These are phyloP conservation scores for Zaprionus lineosus DNA, from an alignment of 2,888 invertebrate species.

Conservation along the genomic window DNA sequence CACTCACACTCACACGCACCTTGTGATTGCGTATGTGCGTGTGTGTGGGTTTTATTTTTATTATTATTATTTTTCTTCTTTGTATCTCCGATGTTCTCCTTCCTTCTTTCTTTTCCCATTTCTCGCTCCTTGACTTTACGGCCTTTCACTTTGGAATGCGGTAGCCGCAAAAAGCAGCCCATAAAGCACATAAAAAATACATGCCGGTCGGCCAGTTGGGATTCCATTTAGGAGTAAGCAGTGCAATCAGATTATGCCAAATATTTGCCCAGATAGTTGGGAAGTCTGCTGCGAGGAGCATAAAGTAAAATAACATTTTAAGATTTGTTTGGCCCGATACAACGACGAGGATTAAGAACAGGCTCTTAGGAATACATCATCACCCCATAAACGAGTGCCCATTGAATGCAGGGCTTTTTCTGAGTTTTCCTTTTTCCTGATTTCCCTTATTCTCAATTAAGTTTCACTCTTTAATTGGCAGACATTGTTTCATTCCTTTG, in stretches of 20 bases:
- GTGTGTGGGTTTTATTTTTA: slow-evolving; percentile 14
- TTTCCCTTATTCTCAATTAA: no score
- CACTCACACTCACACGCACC: no score
- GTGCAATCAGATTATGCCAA: slow-evolving; percentile 54
- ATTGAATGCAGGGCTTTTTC: no score
- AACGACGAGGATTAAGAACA: no score
- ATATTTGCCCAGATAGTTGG: slow-evolving; percentile 38
- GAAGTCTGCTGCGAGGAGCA: not conserved
- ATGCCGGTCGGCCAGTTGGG: slow-evolving; percentile 49
- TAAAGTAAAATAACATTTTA: slow-evolving; percentile 1
- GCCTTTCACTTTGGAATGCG: slow-evolving; percentile 73
- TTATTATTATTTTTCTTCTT: slow-evolving; percentile 35
- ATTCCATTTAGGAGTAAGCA: slow-evolving; percentile 53
- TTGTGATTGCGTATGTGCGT: slow-evolving; percentile 15
- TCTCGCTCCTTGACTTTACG: slow-evolving; percentile 43
- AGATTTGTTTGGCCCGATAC: slow-evolving; percentile 5
- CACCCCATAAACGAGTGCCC: no score
- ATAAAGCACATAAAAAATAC: slow-evolving; percentile 48
- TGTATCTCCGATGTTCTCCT: no score
- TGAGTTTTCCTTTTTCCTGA: no score
- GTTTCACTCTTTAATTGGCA: no score
- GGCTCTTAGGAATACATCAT: no score
- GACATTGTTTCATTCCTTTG: no score
- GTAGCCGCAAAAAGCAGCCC: slow-evolving; percentile 62
- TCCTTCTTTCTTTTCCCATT: no score